Evolutionary conservation across 2,113 vertebrate species (phyloP), one percentile per base, ranked within the genome.

Genomic region (Grallaria varia): DNA sequence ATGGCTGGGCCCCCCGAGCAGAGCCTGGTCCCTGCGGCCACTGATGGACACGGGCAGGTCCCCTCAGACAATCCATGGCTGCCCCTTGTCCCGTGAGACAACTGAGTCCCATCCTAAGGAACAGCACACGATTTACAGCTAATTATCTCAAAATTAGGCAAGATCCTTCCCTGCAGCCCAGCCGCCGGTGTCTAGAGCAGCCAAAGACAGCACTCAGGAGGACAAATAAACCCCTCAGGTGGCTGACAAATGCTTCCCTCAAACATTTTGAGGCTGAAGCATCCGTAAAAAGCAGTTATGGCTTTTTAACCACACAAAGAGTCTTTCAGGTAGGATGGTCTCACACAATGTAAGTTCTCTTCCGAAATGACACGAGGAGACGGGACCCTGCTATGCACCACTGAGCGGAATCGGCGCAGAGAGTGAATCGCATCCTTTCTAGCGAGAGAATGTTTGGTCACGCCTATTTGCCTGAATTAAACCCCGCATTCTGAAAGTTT

Each of bases 11-110:
- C 30, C 30, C 39, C 63, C 9, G 9, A 66, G 40, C 63, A 44
- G 40, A 44, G 40, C 40, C 40, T 23, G 63, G 3, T 8, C 40
- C 40, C 7, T 64, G 40, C 40, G 31, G 8, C 1, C 63, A 11
- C 44, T 39, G 45, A 24, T 24, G 9, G 0, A 2, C n/a, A 3
- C 19, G 18, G 8, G 5, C 5, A 49, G 25, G 8, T 2, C 25
- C 42, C 52, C 31, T 25, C 35, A 50, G 37, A 27, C 2, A 30
- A 63, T 35, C 53, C 56, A 6, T 6, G 6, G 11, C 23, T 75
- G 12, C 7, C 5, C 24, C 58, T 52, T 59, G 10, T 62, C 47
- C 28, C 67, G 18, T 9, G 39, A 40, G 10, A 10, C 7, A 56
- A 33, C 20, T n/a, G 49, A 74, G 71, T 17, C 16, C 35, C 15